Evolutionary conservation across 2,113 vertebrate genomes (phyloP).

Genomic region (Macaca mulatta): DNA sequence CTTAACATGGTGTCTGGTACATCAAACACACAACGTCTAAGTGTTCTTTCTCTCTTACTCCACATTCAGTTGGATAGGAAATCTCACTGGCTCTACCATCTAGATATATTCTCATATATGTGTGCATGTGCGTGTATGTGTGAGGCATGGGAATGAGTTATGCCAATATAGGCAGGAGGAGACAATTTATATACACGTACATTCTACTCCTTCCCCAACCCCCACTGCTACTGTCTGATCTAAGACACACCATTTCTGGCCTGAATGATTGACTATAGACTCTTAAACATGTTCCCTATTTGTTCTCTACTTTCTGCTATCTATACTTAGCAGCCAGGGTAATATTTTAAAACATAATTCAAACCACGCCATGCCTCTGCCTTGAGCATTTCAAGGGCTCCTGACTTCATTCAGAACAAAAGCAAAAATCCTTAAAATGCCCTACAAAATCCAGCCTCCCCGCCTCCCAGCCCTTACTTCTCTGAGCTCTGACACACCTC

Average conservation of each 20-base stretch:
- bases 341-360: background rate
- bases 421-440: background rate
- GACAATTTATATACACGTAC: no score
- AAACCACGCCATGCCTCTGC: background rate
- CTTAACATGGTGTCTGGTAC: background rate
- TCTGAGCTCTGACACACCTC: background rate
- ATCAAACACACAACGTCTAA: background rate
- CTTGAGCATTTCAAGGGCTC: background rate
- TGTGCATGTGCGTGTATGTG: background rate
- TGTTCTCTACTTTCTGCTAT: background rate
- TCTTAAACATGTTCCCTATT: background rate
- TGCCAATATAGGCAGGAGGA: no score
- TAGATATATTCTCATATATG: background rate
- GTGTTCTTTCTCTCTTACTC: background rate
- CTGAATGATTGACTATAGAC: background rate
- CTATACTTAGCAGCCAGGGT: background rate
- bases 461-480: accelerated
- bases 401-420: background rate
- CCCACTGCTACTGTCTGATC: background rate
- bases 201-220: background rate
- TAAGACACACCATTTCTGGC: background rate
- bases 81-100: background rate
- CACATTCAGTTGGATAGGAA: background rate
- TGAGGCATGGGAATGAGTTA: background rate
- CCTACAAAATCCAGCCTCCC: background rate